Percentiles rank a stretch among this genome's conserved stretches.
These are phyloP conservation scores for Sinosuthora webbiana DNA, from an alignment of 2,113 vertebrate species.

Conservation along the genomic window DNA sequence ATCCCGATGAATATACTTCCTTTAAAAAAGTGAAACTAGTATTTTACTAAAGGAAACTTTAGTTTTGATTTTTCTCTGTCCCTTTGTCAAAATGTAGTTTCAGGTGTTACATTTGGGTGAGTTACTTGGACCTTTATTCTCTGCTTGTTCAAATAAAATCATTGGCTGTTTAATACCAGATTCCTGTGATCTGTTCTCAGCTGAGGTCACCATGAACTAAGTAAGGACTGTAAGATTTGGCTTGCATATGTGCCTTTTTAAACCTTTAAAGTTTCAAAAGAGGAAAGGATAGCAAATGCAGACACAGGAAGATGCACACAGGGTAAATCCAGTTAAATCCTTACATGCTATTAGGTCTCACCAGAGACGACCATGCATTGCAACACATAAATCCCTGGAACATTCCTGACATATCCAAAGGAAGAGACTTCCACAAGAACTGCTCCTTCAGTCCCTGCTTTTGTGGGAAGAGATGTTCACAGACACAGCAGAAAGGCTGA, in stretches of 20 bases:
- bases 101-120: not conserved
- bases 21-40: not conserved
- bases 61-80: not conserved
- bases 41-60: not conserved
- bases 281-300: not conserved
- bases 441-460: not conserved
- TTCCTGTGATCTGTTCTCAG: not conserved
- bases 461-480: not conserved
- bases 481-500: not conserved
- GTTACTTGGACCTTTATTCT: not conserved
- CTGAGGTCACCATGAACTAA: not conserved
- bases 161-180: not conserved
- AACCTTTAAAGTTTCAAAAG: not conserved
- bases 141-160: not conserved
- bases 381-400: not conserved
- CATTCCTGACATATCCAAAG: accelerated
- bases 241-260: not conserved
- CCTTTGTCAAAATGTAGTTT: not conserved
- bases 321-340: not conserved
- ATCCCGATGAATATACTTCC: accelerated
- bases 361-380: not conserved
- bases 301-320: not conserved
- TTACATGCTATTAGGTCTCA: not conserved
- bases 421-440: not conserved
- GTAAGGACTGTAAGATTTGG: not conserved